Evolutionary conservation across 2,888 invertebrate species (phyloP), one percentile per base, ranked within the genome.

Genomic region (Artemia sp.): DNA sequence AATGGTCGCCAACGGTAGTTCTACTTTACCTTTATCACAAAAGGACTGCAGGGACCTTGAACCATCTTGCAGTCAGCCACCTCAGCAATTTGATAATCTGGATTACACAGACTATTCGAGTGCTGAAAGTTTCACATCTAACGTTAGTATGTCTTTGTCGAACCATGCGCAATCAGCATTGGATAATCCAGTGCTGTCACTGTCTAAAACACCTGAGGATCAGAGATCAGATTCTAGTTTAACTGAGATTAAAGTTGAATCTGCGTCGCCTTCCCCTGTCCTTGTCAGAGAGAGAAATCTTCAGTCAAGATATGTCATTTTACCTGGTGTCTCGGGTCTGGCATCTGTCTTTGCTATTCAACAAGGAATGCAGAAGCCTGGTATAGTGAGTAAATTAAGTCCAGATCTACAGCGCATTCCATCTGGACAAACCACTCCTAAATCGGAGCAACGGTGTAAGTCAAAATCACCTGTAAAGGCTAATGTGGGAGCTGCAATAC

Each of bases 251-350:
- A 58, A 58, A 24, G 64, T 58, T n/a, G 64, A 58, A 24, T 58
- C 64, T 24, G 64, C 64, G 2, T 58, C 64, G 2, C 64, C 64
- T 24, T 58, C 64, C 24, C 64, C 64, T 83, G 0, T 83, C 83
- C 1, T 83, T 83, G 24, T 58, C n/a, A 58, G 64, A 24, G 64
- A 58, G 64, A n/a, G 64, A 24, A 58, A 58, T 10, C 68, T 81
- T 82, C 51, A 83, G 83, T 74, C 83, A 83, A 9, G 82, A 82
- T 75, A 82, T 83, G 2, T 82, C 82, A 0, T 82, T 83, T 9
- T 81, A 82, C 8, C 82, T 83, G 1, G 78, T 81, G 8, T 77
- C 74, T n/a, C 72, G 80, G 0, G 64, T n/a, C 64, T 58, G 64
- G 14, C 64, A 8, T 58, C 64, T 73, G 76, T 50, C 70, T 72